Evolutionary conservation across 2,888 invertebrate species (phyloP), one percentile per base, ranked within the genome.

Genomic region (Hirtodrosophila confusa): DNA sequence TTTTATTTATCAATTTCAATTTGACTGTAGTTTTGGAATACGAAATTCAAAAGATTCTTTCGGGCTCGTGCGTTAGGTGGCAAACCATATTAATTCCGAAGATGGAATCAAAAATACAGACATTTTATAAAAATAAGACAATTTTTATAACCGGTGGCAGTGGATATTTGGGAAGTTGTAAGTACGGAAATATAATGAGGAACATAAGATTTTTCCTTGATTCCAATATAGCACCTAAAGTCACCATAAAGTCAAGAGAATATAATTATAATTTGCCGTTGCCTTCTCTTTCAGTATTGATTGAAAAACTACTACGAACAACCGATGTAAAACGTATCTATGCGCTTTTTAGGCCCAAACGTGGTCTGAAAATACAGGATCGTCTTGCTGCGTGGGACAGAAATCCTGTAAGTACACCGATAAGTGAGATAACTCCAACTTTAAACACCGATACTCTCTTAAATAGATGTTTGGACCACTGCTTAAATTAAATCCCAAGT

Each of bases 301-400:
- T 94, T 58, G 94, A 94, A 79, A 94, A 94, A 85, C 89, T 94
- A 35, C 89, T 94, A 24, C 92, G 94, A 45, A 91, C 92, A 12
- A 94, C 94, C 39, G 92, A 93, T 36, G 83, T 94, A 4, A 91
- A 92, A 33, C 91, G 92, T 9, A 91, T 94, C 64, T 94, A 93
- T 79, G 79, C 94, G 24, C 89, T 94, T 40, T 91, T 94, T 17
- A 90, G 94, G 47, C 88, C 92, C 31, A 94, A 94, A 86, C 93
- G 93, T 89, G 95, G 92, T 0, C 94, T 95, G 87, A 93, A 94
- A 73, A 92, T 94, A 40, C 93, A 94, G 73, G 93, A 94, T 0
- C 93, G 96, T 57, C 90, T 95, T 48, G 94, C 94, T 9, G 93
- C 94, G 73, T 92, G 95, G 11, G 94, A 95, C 72, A 94, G 94